Evolutionary conservation across 2,888 invertebrate genomes (phyloP).

Genomic region (Drosophila emarginata): DNA sequence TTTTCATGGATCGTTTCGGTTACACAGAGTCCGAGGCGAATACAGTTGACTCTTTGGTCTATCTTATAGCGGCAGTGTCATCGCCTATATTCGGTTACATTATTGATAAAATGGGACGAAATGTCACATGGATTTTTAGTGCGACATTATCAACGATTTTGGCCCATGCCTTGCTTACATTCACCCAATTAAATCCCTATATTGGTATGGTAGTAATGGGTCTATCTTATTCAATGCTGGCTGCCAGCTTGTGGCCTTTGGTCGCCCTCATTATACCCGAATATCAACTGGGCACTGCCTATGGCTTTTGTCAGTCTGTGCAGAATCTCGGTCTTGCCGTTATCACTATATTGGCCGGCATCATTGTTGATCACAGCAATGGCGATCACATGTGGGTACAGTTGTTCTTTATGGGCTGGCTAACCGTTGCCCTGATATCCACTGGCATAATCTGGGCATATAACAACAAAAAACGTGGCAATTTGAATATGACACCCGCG

Average conservation of each 20-base stretch:
- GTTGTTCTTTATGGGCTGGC: conserved; percentile 94
- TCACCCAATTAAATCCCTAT: conserved; percentile 86
- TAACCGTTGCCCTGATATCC: conserved; percentile 89
- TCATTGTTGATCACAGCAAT: conserved; percentile 92
- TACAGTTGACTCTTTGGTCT: conserved; percentile 92
- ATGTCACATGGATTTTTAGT: conserved; percentile 93
- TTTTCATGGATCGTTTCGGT: conserved; percentile 93
- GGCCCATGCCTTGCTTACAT: conserved; percentile 86
- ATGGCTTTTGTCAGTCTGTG: conserved; percentile 97
- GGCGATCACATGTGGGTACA: conserved; percentile 90
- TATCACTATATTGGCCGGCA: conserved; percentile 91
- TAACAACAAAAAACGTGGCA: conserved; percentile 87
- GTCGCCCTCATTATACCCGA: conserved; percentile 95
- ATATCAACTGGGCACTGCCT: conserved; percentile 96
- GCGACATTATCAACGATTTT: conserved; percentile 88
- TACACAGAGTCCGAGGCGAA: conserved; percentile 89
- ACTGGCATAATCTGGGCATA: conserved; percentile 89
- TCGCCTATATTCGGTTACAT: conserved; percentile 94
- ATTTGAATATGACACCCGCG: conserved; percentile 89
- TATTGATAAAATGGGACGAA: conserved; percentile 94
- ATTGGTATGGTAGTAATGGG: conserved; percentile 90
- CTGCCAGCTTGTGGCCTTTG: conserved; percentile 97
- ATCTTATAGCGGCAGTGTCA: conserved; percentile 90
- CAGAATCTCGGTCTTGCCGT: conserved; percentile 97
- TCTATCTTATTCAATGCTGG: conserved; percentile 94